Conservation (phyloP, 2,888 invertebrate genomes). For the Lissonota sp. region DNA sequence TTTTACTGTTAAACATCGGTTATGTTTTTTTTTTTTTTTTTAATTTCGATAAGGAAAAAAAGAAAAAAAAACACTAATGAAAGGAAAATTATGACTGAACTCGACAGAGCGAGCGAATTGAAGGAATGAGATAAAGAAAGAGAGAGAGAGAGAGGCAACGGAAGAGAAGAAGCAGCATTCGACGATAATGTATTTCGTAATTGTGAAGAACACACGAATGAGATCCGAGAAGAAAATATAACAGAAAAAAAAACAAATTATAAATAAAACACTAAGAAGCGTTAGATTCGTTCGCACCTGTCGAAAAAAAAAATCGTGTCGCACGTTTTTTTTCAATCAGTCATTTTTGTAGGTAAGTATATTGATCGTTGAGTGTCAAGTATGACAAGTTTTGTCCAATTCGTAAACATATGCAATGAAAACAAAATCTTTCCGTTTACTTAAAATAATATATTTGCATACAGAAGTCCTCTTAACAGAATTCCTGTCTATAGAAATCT, state of each 20-base stretch:
- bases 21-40: conserved; percentile 55
- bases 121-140: conserved; percentile 42
- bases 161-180: conserved; percentile 61
- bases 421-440: conserved; percentile 18
- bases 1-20: conserved; percentile 65
- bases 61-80: conserved; percentile 38
- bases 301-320: not conserved
- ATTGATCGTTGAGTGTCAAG: not conserved
- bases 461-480: conserved; percentile 50
- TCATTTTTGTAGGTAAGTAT: conserved; percentile 29
- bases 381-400: too few relatives aligned
- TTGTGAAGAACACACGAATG: conserved; percentile 63
- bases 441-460: conserved; percentile 67
- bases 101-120: conserved; percentile 39
- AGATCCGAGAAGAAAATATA: conserved; percentile 67
- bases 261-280: conserved; percentile 49
- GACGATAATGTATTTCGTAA: conserved; percentile 73
- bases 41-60: conserved; percentile 59
- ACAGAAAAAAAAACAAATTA: conserved; percentile 71
- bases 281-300: conserved; percentile 45
- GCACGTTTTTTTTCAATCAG: not conserved
- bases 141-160: conserved; percentile 34
- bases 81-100: conserved; percentile 62
- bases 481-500: conserved; percentile 18
- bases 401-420: not conserved